A percentile compares a stretch with the other conserved stretches of the same genome.
Conservation (phyloP, 2,113 vertebrate genomes). For the Neolamprologus fasciatus region DNA sequence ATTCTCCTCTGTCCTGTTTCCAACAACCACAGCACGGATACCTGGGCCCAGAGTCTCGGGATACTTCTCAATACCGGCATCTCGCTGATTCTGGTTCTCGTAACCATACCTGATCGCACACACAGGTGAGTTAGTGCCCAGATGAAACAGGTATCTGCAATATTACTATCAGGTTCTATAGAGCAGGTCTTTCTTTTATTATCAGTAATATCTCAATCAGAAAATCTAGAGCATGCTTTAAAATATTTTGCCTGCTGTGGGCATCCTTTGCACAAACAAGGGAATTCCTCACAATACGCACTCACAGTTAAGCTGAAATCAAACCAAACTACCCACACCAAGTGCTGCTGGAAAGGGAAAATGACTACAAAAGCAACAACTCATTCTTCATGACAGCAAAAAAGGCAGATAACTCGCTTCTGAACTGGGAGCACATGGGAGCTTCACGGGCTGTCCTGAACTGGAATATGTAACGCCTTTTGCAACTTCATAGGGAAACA, state of each 20-base stretch:
- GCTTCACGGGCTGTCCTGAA: background rate
- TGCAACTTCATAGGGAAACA: background rate
- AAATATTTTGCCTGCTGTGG: background rate
- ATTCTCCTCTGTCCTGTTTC: background rate
- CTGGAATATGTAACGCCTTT: background rate
- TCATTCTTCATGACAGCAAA: background rate
- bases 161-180: background rate
- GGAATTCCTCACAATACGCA: background rate
- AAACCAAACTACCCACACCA: background rate
- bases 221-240: background rate
- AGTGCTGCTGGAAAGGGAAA: background rate
- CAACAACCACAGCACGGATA: background rate
- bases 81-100: slow-evolving; percentile 46
- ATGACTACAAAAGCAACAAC: background rate
- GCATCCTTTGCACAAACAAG: background rate
- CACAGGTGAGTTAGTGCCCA: background rate
- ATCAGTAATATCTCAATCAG: background rate
- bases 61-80: slow-evolving; percentile 30
- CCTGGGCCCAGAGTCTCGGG: background rate
- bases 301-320: background rate
- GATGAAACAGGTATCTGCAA: background rate
- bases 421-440: background rate
- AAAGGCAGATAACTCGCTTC: background rate
- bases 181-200: background rate
- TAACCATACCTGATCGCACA: slow-evolving; percentile 54